Base-by-base conservation (phyloP, 2,113 vertebrate species). In the Nettapus auritus region DNA sequence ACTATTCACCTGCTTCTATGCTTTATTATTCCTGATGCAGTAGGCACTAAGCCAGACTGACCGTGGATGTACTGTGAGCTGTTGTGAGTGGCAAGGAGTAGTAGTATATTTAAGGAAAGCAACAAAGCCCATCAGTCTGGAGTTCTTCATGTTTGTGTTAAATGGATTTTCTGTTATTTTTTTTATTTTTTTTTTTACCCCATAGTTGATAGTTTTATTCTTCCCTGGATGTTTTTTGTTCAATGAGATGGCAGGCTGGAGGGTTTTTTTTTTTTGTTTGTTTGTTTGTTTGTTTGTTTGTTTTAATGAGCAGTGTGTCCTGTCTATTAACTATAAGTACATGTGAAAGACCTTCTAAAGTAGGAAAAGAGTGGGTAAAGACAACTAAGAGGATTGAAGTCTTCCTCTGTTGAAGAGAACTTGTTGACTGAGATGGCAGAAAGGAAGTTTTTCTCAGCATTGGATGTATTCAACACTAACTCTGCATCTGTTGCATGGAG, bases 121-220 rank as follows among this genome's bases (percentile, higher is more conserved):
- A n/a, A 6, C 3, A 52, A 71, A 86, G 62, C 3, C 2, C 3
- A 44, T 2, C 1, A 21, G 11, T 66, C 6, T 28, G 5, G 4
- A 26, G 31, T 52, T 82, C 25, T 60, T 70, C 15, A 1, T 25
- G 18, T 36, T 59, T 56, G 3, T 19, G 7, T 6, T 57, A 64
- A 46, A 8, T 31, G 44, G 5, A 7, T 53, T n/a, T 77, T 66
- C 2, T 3, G n/a, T 78, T 56, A 3, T 56, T 28, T 69, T 53
- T 34, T 63, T 69, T 53, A 33, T 63, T 57, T 13, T 22, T 5
- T 48, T 22, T 22, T 11, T 50, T 48, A 21, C 46, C 20, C 55
- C 2, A 3, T 40, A 57, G 64, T 0, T 79, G 34, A 13, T 36
- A 0, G 1, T 36, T 4, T n/a, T 9, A 78, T 57, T 91, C 29